Evolutionary conservation across 2,797 vertebrate genomes (phyloP), one percentile per base, ranked within the genome.

Genomic region (Naso thynnoides): DNA sequence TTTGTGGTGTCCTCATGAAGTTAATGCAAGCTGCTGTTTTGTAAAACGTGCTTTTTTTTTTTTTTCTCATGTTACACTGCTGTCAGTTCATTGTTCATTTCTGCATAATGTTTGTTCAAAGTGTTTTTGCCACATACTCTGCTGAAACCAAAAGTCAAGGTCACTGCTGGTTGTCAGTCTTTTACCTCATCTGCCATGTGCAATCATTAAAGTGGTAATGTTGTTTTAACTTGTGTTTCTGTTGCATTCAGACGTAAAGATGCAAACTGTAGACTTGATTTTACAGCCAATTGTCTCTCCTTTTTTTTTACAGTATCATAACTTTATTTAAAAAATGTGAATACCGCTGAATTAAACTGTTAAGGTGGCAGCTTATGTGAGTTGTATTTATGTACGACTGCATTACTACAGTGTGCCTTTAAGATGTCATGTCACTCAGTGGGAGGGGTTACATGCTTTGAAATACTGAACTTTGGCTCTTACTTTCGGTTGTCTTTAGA

Each of bases 151-250:
- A 33, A 62, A 38, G 38, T 74, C 48, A 78, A 45, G 47, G 39
- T 59, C 48, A 15, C 15, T 19, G 23, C 41, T 59, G 47, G 26
- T 26, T 64, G 38, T 71, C 33, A 26, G 65, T 58, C 18, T 74
- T 63, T 83, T 68, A 81, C 70, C 83, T 89, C 79, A 73, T 72
- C 29, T 58, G 23, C 61, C 50, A 52, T 41, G 58, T 73, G 68
- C 71, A 76, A 61, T 66, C 29, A 84, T 73, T 86, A 84, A 86
- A 86, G n/a, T 19, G 13, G 1, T 24, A 15, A 39, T 7, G 7
- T 45, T 38, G 11, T 26, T 13, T 16, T 21, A 16, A 21, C n/a
- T 23, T 38, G 8, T 60, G 31, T 9, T 33, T 59, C 19, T 60
- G 21, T 66, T 23, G 8, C 16, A 19, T 4, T 18, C 14, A 31